Base-by-base conservation (phyloP, 2,113 vertebrate genomes). In the Motacilla alba region DNA sequence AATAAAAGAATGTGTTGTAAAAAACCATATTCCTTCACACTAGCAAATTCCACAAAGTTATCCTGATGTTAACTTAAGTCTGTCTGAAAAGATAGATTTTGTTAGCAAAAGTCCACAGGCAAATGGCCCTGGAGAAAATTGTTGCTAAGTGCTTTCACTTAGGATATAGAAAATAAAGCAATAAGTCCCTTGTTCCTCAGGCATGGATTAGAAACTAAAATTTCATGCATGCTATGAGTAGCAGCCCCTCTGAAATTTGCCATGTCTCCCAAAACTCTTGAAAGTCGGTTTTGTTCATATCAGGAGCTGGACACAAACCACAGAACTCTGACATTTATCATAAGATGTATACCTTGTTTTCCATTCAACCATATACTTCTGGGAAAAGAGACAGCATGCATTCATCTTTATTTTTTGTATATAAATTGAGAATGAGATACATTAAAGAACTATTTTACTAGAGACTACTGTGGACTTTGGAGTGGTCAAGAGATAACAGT, bases 301-400 rank as follows among this genome's bases (percentile, higher is more conserved):
- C 55, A 59, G 64, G 39, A 86, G 30, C 59, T 60, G 55, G 74
- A 92, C 93, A 81, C 7, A 70, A 88, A 67, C 67, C 60, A 41
- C 73, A 93, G 52, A 92, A 90, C 35, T 64, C 59, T 92, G 93
- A 87, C 83, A 95, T 96, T 94, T 90, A 55, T 92, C 56, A 21
- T 74, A 80, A 74, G 56, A 96, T 67, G 33, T 64, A 92, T 93
- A 87, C 78, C 35, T 83, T 90, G 30, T 75, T 94, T 95, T 93
- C 39, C 39, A 67, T 90, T 24, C 44, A 81, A 27, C 19, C 0
- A 0, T 77, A 67, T 39, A 80, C 27, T 63, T 86, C 60, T 81
- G 19, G 17, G 52, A 83, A 64, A 90, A 86, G 43, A 86, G 30
- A 89, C 35, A 94, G 64, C n/a, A 83, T 27, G 3, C 80, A 86